Evolutionary conservation across 2,113 vertebrate species (phyloP).

Genomic region (Bombycilla garrulus): DNA sequence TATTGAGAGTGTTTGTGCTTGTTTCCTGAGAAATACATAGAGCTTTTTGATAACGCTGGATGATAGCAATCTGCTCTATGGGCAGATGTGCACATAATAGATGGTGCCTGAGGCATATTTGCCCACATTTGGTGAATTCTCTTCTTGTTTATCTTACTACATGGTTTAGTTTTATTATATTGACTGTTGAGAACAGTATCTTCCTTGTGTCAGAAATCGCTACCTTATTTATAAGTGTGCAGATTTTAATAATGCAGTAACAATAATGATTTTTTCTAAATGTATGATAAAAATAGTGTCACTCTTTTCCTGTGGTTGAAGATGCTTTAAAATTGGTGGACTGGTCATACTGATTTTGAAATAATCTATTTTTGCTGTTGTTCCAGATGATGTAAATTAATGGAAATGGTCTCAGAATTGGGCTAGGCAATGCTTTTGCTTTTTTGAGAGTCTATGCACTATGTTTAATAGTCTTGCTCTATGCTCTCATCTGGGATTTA

Average conservation of each 20-base stretch:
- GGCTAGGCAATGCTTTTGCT: background rate
- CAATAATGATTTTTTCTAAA: background rate
- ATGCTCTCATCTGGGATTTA: background rate
- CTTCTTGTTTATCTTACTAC: background rate
- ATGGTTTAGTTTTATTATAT: background rate
- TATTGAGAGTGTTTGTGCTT: background rate
- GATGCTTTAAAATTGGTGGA: background rate
- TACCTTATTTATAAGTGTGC: background rate
- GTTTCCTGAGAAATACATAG: background rate
- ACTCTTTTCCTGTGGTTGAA: background rate
- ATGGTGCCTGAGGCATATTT: background rate
- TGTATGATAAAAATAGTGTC: background rate
- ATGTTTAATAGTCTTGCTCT: background rate
- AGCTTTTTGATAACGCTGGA: background rate
- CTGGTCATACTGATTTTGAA: background rate
- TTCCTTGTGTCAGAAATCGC: background rate
- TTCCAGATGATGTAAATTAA: background rate
- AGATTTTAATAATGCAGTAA: slow-evolving; percentile 32
- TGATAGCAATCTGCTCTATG: background rate
- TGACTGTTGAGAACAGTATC: background rate
- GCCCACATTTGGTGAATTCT: background rate
- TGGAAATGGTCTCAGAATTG: background rate
- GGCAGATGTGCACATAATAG: background rate
- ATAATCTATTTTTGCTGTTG: background rate
- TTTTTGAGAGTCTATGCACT: background rate